Conservation (phyloP, 2,888 invertebrate species). For the Lasioglossum lativentre region DNA sequence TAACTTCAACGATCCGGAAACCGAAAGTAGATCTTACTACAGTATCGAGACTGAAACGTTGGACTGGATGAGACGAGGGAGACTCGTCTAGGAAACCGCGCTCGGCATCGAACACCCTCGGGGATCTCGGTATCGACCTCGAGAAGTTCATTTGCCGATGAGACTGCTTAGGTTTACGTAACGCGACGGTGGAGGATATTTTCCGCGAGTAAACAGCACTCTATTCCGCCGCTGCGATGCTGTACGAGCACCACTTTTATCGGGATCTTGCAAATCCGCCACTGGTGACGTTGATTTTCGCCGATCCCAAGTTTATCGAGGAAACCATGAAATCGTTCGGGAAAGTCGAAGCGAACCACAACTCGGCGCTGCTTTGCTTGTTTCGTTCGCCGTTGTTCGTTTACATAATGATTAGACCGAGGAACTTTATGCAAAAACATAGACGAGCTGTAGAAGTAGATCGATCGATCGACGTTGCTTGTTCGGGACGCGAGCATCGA, state of each 20-base stretch:
- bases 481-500: not conserved
- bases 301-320: conserved; percentile 64
- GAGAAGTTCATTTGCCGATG: conserved; percentile 31
- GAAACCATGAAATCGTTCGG: conserved; percentile 8
- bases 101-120: not conserved
- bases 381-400: not conserved
- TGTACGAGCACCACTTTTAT: conserved; percentile 22
- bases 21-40: not conserved
- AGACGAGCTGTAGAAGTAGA: not conserved
- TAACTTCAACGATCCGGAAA: not conserved
- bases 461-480: not conserved
- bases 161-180: conserved; percentile 34
- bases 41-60: too few relatives aligned
- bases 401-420: not conserved
- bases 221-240: not conserved
- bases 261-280: conserved; percentile 24
- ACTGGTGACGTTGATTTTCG: conserved; percentile 40
- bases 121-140: conserved; percentile 18
- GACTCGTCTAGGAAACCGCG: not conserved
- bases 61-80: not conserved
- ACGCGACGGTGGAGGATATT: conserved; percentile 19
- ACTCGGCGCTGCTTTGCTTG: not conserved
- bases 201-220: conserved; percentile 22
- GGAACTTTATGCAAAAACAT: not conserved
- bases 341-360: not conserved